A percentile compares a stretch with the other conserved stretches of the same genome.
phyloP scores from a whole-genome alignment of 2,797 vertebrate species.

The Gallinago nigripennis region DNA sequence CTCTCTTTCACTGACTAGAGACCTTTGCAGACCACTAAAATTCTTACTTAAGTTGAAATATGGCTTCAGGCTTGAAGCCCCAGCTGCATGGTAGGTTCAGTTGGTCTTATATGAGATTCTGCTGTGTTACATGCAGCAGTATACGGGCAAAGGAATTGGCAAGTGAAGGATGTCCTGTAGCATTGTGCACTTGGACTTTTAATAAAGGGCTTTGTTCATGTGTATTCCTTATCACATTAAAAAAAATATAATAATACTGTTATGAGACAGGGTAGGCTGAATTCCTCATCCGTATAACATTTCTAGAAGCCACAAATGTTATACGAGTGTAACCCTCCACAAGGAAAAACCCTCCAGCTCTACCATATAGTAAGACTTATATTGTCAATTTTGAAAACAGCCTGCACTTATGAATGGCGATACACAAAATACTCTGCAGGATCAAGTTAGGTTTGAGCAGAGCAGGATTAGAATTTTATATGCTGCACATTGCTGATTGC shows the following conservation, averaged over 20 bases:
- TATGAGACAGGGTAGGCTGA: not conserved
- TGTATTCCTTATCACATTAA: not conserved
- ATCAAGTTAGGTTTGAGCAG: not conserved
- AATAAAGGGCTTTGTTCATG: not conserved
- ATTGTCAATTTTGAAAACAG: not conserved
- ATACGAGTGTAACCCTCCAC: not conserved
- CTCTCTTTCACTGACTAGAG: not conserved
- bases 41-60: not conserved
- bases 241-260: not conserved
- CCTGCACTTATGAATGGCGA: not conserved
- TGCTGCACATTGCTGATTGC: not conserved
- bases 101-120: not conserved
- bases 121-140: rapidly evolving
- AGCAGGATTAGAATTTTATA: not conserved
- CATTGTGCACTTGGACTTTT: not conserved
- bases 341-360: not conserved
- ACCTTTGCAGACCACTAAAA: not conserved
- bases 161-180: not conserved
- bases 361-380: not conserved
- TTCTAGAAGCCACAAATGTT: not conserved
- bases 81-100: not conserved
- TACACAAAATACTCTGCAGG: not conserved
- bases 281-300: not conserved
- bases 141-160: not conserved
- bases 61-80: not conserved